These are phyloP conservation scores for Neosilurus mollespiculum DNA, from an alignment of 2,797 vertebrate species.

Conservation along the genomic window DNA sequence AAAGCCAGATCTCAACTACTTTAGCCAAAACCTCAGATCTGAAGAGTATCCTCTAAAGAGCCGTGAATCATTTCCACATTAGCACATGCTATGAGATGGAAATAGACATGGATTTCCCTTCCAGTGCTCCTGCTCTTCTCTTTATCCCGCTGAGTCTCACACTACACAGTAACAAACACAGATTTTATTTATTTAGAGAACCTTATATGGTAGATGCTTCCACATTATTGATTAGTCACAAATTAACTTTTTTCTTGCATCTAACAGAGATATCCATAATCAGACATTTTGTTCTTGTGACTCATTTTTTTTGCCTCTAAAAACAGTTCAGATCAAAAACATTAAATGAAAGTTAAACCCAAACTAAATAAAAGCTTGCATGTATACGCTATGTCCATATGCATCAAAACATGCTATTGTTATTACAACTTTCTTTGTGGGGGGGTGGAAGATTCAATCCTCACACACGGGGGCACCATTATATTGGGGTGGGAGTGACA, in stretches of 20 bases:
- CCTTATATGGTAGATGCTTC: neutral
- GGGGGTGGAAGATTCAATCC: no score
- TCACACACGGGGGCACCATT: no score
- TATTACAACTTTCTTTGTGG: no score
- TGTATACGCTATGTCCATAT: no score
- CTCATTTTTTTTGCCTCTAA: neutral
- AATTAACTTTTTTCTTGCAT: neutral
- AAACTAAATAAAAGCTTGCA: no score
- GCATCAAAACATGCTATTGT: no score
- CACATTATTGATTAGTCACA: neutral
- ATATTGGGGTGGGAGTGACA: no score
- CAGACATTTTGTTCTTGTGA: neutral
- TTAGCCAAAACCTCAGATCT: neutral
- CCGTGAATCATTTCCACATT: constrained; percentile 21
- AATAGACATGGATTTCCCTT: neutral
- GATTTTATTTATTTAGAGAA: neutral
- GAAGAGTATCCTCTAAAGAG: neutral
- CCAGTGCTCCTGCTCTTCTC: neutral
- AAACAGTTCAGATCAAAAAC: neutral
- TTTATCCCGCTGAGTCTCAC: neutral
- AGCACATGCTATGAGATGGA: neutral
- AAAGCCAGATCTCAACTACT: neutral
- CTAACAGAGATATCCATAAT: neutral
- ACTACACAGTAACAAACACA: neutral
- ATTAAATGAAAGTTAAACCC: no score